These are phyloP conservation scores for Phyllostomus discolor DNA, from an alignment of 2,113 vertebrate genomes.

Conservation along the genomic window DNA sequence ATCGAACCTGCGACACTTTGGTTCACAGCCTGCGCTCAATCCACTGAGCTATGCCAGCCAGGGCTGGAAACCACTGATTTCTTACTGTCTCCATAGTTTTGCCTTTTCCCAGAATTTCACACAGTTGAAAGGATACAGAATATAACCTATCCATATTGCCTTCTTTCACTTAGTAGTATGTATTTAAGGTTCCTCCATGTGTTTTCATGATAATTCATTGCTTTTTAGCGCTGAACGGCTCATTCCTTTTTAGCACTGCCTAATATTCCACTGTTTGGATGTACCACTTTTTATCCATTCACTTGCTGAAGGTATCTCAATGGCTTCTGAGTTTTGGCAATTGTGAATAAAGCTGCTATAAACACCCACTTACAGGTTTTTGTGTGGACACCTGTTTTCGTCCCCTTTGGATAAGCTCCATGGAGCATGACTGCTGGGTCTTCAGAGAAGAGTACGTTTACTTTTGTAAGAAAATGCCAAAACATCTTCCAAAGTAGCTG, in stretches of 20 bases:
- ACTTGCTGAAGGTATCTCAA: not conserved
- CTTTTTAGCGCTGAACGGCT: not conserved
- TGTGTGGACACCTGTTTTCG: not conserved
- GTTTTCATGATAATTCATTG: not conserved
- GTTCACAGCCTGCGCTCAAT: no score
- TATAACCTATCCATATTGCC: not conserved
- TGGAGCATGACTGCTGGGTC: not conserved
- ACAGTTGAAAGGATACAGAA: not conserved
- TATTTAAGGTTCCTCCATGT: not conserved
- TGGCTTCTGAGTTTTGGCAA: not conserved
- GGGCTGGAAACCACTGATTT: not conserved
- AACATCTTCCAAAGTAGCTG: not conserved
- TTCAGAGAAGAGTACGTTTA: not conserved
- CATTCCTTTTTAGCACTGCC: not conserved
- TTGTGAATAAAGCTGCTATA: not conserved
- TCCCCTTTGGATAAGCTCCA: not conserved
- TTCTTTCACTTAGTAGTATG: not conserved
- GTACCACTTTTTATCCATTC: not conserved
- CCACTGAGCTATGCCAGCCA: no score
- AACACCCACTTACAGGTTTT: not conserved
- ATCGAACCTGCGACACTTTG: no score
- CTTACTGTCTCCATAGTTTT: not conserved
- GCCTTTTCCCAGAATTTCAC: not conserved
- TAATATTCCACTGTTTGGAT: not conserved
- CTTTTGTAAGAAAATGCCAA: not conserved